phyloP scores from a whole-genome alignment of 1,140 invertebrate species.

The Cepaea nemoralis region DNA sequence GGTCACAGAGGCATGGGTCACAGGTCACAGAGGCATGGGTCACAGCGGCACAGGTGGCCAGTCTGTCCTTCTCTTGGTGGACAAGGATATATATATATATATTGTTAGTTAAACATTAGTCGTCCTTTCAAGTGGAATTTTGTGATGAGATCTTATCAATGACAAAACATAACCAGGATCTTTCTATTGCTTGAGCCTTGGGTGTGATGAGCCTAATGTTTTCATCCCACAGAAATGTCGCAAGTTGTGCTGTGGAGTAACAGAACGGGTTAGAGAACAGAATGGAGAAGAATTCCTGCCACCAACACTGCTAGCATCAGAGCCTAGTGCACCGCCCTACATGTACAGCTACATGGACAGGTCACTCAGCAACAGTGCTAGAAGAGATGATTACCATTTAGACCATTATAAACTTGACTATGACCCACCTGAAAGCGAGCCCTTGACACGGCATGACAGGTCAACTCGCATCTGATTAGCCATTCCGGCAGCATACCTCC shows the following conservation, averaged over 20 bases:
- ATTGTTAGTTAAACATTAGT: no score
- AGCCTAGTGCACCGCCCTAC: slow-evolving; percentile 49
- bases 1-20: no score
- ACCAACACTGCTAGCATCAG: slow-evolving; percentile 35
- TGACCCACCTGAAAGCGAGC: slow-evolving; percentile 45
- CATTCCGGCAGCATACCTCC: not conserved
- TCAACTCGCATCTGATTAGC: slow-evolving; percentile 40
- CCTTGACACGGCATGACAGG: slow-evolving; percentile 40
- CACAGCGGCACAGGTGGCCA: no score
- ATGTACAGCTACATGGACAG: slow-evolving; percentile 51
- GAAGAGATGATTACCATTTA: slow-evolving; percentile 39
- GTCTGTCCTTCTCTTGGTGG: no score
- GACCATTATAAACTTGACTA: slow-evolving; percentile 50
- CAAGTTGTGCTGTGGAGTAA: slow-evolving; percentile 48
- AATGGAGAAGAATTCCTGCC: slow-evolving; percentile 42
- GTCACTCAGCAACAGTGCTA: not conserved
- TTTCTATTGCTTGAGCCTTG: no score
- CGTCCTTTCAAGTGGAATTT: no score
- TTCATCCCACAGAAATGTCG: slow-evolving; percentile 37
- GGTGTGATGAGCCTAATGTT: no score
- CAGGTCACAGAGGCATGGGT: no score
- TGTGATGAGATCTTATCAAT: no score
- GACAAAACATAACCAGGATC: no score
- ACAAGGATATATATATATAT: no score
- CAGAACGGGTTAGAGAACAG: slow-evolving; percentile 48